Conservation (phyloP, 2,113 vertebrate species). For the Patagioenas fasciata region DNA sequence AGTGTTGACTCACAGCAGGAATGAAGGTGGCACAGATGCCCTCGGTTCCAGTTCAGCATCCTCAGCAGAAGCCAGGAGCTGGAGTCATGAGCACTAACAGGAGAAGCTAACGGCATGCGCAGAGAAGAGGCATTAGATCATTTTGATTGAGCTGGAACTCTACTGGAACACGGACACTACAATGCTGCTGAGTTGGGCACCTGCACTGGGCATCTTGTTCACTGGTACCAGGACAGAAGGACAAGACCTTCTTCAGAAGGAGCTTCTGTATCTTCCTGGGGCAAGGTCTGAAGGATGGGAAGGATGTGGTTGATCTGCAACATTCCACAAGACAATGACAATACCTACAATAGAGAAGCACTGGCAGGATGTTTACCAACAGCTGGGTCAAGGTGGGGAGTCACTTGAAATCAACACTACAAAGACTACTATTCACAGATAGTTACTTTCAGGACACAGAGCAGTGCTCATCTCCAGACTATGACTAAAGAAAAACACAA, state of each 20-base stretch:
- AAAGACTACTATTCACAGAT: not conserved
- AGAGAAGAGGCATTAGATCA: not conserved
- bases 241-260: not conserved
- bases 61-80: not conserved
- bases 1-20: not conserved
- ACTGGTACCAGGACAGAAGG: not conserved
- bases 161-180: not conserved
- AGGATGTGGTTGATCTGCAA: not conserved
- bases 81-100: not conserved
- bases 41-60: not conserved
- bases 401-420: not conserved
- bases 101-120: not conserved
- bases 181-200: not conserved
- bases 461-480: not conserved
- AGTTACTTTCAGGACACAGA: not conserved
- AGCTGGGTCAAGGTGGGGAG: not conserved
- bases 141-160: not conserved
- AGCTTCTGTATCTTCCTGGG: not conserved
- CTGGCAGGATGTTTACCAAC: not conserved
- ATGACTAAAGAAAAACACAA: not conserved
- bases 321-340: not conserved
- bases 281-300: not conserved
- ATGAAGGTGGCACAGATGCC: not conserved
- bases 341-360: not conserved
- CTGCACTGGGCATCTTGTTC: not conserved